These are phyloP conservation scores for Rhynchophorus ferrugineus DNA, from an alignment of 1,140 invertebrate genomes.

Conservation along the genomic window DNA sequence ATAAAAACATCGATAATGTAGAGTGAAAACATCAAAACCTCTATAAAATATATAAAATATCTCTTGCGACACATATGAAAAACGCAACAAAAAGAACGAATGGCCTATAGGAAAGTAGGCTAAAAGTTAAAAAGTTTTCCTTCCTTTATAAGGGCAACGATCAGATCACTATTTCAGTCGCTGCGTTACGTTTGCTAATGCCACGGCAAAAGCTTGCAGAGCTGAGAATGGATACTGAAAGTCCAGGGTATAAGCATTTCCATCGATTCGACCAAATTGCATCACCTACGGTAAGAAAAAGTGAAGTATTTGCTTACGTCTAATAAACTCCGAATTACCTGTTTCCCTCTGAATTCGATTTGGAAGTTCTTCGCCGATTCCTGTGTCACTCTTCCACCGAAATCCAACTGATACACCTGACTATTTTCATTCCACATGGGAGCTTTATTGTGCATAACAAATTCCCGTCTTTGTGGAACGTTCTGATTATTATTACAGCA, in stretches of 20 bases:
- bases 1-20: not conserved
- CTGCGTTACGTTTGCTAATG: constrained; percentile 97
- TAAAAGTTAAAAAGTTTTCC: not conserved
- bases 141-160: no score
- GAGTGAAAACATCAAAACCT: not conserved
- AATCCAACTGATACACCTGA: constrained; percentile 98
- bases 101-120: not conserved
- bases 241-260: constrained; percentile 96
- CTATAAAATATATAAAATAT: constrained; percentile 9
- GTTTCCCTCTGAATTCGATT: constrained; percentile 94
- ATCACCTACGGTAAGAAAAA: constrained; percentile 70
- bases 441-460: constrained; percentile 97
- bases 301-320: no score
- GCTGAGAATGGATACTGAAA: constrained; percentile 99
- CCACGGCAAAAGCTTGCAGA: constrained; percentile 96
- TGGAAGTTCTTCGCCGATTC: constrained; percentile 99
- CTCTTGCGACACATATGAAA: not conserved
- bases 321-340: no score
- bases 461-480: constrained; percentile 59
- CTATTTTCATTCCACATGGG: constrained; percentile 99
- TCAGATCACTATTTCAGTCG: constrained; percentile 72
- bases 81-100: not conserved
- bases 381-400: constrained; percentile 97
- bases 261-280: constrained; percentile 98
- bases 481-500: constrained; percentile 41